phyloP scores from a whole-genome alignment of 2,888 invertebrate genomes.

The Heliothis peltigera region DNA sequence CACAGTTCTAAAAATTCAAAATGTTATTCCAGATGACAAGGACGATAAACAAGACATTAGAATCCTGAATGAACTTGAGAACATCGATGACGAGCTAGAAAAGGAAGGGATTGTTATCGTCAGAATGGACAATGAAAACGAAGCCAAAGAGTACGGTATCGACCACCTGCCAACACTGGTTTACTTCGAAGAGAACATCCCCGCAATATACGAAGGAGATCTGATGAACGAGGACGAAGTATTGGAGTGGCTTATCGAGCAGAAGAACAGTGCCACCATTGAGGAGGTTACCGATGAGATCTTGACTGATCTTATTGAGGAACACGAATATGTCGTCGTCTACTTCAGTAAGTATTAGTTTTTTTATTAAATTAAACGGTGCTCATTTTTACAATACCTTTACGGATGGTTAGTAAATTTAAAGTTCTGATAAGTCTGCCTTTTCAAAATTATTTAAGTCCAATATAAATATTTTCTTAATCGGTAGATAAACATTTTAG shows the following conservation, averaged over 20 bases:
- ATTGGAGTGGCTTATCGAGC: constrained; percentile 96
- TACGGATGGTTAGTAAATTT: too few species aligned
- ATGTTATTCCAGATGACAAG: constrained; percentile 92
- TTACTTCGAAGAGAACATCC: constrained; percentile 97
- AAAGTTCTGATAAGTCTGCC: too few species aligned
- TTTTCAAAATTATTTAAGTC: too few species aligned
- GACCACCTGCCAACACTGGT: constrained; percentile 96
- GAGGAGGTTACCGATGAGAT: constrained; percentile 98
- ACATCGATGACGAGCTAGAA: constrained; percentile 97
- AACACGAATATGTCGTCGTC: constrained; percentile 98
- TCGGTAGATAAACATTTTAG: too few species aligned
- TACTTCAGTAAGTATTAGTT: constrained; percentile 94
- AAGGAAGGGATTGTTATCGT: constrained; percentile 97
- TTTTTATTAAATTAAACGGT: background rate
- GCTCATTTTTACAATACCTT: too few species aligned
- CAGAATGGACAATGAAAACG: constrained; percentile 96
- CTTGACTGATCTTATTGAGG: constrained; percentile 94
- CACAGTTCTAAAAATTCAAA: background rate
- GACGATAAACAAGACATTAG: constrained; percentile 97
- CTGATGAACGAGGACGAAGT: constrained; percentile 97
- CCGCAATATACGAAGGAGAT: constrained; percentile 97
- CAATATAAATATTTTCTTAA: too few species aligned
- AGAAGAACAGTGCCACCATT: constrained; percentile 97
- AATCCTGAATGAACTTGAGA: constrained; percentile 96
- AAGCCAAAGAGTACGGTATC: constrained; percentile 97